Evolutionary conservation across 2,113 vertebrate species (phyloP), one percentile per base, ranked within the genome.

Genomic region (Dunckerocampus dactyliophorus): DNA sequence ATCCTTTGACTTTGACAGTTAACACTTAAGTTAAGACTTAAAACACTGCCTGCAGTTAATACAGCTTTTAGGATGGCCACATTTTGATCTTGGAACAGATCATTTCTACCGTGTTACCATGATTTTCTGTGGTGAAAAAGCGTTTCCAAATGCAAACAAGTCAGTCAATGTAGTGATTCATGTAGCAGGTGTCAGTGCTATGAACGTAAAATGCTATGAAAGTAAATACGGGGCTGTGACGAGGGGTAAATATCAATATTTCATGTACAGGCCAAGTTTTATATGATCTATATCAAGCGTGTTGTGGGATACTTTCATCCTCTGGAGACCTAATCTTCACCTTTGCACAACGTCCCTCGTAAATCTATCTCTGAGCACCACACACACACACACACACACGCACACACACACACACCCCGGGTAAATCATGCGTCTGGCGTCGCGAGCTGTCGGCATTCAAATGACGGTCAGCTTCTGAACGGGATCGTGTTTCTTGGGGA

Each of bases 391-490:
- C 65, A 67, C 58, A 55, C 51, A 47, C 31, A 81, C 74, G 64
- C 57, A 63, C 48, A 60, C 52, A 22, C 61, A 68, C 65, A 67
- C 58, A 55, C 51, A 47, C 31, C 42, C 47, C 31, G 75, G 74
- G 67, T 80, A 89, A 91, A 90, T 89, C 78, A 75, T 77, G 24
- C 53, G 49, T 59, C 86, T 85, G 84, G 86, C 83, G 79, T 79
- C 88, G 67, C 20, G 51, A 69, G 61, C 69, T 81, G 73, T 85
- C 81, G 83, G 79, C 77, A 58, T 82, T 70, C 88, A 86, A 80
- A 85, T 79, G 79, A 67, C 76, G 71, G 77, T 71, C 17, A 59
- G 73, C 72, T 85, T 75, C 82, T 77, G 82, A 86, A 80, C 84
- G 69, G 59, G 80, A 77, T 78, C 84, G 34, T 74, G 75, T 88